A percentile compares a stretch with the other conserved stretches of the same genome.
Conservation (phyloP, 2,113 vertebrate species). For the Clinocottus analis region DNA sequence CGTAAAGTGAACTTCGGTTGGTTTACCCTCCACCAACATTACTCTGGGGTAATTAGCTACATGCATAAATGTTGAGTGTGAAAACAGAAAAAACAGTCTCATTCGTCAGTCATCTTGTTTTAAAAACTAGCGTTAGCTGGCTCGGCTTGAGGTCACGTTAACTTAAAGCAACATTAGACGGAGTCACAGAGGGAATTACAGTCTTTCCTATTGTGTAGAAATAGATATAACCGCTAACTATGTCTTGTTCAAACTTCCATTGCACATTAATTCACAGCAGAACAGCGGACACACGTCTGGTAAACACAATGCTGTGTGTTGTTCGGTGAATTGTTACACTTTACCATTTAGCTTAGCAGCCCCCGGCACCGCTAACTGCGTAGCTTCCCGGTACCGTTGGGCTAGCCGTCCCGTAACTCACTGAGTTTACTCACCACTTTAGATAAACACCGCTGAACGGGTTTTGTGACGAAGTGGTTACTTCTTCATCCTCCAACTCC, state of each 20-base stretch:
- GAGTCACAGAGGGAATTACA: background rate
- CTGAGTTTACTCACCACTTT: slow-evolving; percentile 60
- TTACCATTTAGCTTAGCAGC: slow-evolving; percentile 55
- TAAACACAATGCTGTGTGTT: background rate
- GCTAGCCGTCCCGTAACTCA: slow-evolving; percentile 37
- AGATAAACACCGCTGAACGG: background rate
- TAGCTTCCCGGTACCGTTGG: slow-evolving; percentile 27
- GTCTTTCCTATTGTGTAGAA: background rate
- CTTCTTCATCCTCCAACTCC: slow-evolving; percentile 4
- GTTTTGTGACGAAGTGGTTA: background rate
- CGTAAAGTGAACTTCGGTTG: background rate
- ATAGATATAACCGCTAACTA: background rate
- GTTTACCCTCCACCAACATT: background rate
- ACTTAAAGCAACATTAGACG: background rate
- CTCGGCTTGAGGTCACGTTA: background rate
- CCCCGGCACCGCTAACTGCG: slow-evolving; percentile 62
- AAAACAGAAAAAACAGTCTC: slow-evolving; percentile 6
- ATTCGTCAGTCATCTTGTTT: background rate
- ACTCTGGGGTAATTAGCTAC: background rate
- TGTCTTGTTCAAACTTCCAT: background rate
- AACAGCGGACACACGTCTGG: background rate
- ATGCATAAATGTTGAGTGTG: background rate
- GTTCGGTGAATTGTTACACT: background rate
- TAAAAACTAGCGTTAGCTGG: background rate
- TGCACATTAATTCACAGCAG: background rate